phyloP scores from a whole-genome alignment of 2,888 invertebrate genomes.

The Elmis aenea region DNA sequence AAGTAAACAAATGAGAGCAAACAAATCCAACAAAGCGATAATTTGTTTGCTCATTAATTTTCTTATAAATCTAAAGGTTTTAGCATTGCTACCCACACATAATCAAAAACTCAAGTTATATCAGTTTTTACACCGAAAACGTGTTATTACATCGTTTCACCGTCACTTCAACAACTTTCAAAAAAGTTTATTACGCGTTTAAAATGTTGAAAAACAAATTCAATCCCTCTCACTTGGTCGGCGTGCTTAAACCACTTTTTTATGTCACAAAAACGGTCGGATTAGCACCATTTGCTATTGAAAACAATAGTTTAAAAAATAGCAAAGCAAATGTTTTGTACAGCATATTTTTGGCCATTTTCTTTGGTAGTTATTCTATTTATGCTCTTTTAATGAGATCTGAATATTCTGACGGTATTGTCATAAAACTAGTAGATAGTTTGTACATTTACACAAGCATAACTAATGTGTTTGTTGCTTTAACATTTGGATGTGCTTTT shows the following conservation, averaged over 20 bases:
- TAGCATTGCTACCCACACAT: too few species aligned
- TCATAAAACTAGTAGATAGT: conserved; percentile 5
- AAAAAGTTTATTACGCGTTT: too few species aligned
- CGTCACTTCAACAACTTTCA: too few species aligned
- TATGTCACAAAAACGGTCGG: conserved; percentile 6
- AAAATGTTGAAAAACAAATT: too few species aligned
- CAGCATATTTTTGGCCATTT: conserved; percentile 1
- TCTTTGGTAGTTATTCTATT: conserved; percentile 4
- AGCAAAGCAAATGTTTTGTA: conserved; percentile 2
- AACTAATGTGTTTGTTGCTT: conserved; percentile 2
- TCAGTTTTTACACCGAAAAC: too few species aligned
- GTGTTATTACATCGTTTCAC: too few species aligned
- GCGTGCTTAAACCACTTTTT: conserved; percentile 8
- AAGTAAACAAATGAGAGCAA: too few species aligned
- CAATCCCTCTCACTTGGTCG: too few species aligned
- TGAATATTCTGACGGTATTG: not conserved
- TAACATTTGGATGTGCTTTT: conserved; percentile 5
- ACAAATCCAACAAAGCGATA: too few species aligned
- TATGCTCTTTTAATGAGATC: conserved; percentile 3
- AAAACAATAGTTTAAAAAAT: conserved; percentile 1
- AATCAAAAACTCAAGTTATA: too few species aligned
- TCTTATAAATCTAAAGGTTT: too few species aligned
- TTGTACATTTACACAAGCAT: conserved; percentile 3
- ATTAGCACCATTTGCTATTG: conserved; percentile 7
- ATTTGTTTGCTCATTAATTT: too few species aligned